Percentiles rank a stretch among this genome's conserved stretches.
phyloP scores from a whole-genome alignment of 2,113 vertebrate species.

The Fukomys damarensis region DNA sequence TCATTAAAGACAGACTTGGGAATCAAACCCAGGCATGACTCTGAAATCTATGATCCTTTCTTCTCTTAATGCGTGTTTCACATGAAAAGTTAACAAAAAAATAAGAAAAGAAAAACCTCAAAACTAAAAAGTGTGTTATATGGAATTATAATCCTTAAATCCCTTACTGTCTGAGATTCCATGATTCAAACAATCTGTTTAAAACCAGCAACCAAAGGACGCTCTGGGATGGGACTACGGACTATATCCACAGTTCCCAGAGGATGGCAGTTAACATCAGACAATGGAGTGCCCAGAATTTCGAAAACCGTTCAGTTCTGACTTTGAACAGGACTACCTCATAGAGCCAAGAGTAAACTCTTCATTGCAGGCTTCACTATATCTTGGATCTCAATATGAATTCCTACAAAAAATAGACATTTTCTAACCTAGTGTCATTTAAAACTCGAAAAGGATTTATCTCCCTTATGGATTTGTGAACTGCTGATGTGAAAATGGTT shows the following conservation, averaged over 20 bases:
- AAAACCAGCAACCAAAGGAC: background rate
- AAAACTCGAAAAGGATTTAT: background rate
- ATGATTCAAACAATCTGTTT: background rate
- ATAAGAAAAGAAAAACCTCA: background rate
- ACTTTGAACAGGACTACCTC: background rate
- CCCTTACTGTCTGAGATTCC: background rate
- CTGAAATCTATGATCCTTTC: background rate
- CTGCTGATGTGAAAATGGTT: background rate
- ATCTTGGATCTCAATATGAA: background rate
- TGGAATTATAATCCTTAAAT: background rate
- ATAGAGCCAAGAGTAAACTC: background rate
- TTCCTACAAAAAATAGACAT: conserved; percentile 6
- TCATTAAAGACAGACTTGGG: background rate
- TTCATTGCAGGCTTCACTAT: background rate
- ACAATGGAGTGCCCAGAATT: background rate
- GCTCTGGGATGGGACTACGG: background rate
- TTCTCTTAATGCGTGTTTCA: background rate
- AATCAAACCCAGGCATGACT: background rate
- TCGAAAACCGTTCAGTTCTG: conserved; percentile 13
- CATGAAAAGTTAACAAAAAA: background rate
- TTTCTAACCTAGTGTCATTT: background rate
- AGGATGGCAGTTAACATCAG: background rate
- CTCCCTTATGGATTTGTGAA: background rate
- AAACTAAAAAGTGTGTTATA: background rate
- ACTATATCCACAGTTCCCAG: background rate